These are phyloP conservation scores for Limonius californicus DNA, from an alignment of 1,140 invertebrate species.

Conservation along the genomic window DNA sequence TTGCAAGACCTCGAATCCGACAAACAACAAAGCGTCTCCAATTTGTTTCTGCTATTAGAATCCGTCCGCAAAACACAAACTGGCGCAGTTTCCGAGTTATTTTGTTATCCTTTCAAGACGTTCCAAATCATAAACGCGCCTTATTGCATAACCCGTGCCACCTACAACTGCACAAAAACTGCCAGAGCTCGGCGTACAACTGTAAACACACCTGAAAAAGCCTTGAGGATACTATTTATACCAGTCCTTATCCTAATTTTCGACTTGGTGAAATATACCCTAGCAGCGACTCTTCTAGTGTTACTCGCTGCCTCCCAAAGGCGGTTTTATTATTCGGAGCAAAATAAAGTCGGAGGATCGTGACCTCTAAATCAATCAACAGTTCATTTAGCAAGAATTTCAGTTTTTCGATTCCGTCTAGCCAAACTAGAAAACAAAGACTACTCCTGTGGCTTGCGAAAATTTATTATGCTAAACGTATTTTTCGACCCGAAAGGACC, in stretches of 20 bases:
- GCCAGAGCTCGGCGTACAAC: background rate
- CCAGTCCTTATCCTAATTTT: slow-evolving; percentile 23
- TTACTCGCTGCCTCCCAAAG: background rate
- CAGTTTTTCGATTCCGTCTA: background rate
- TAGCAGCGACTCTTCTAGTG: background rate
- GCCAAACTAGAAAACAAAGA: too few relatives aligned
- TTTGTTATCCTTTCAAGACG: background rate
- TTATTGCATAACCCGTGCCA: background rate
- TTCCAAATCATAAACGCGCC: slow-evolving; percentile 7
- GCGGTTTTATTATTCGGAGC: too few relatives aligned
- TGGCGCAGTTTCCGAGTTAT: background rate
- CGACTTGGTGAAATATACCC: too few relatives aligned
- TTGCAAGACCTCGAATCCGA: too few relatives aligned
- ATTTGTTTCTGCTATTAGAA: too few relatives aligned
- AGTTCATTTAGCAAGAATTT: background rate
- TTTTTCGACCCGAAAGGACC: background rate
- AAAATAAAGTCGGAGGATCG: too few relatives aligned
- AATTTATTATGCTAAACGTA: slow-evolving; percentile 7
- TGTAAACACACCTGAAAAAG: slow-evolving; percentile 20
- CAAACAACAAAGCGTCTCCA: too few relatives aligned
- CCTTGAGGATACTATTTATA: slow-evolving; percentile 18
- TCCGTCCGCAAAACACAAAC: background rate
- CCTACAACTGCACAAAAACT: background rate
- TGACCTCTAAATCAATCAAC: slow-evolving; percentile 2
- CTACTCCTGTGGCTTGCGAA: background rate